Evolutionary conservation across 2,797 vertebrate species (phyloP), one percentile per base, ranked within the genome.

Genomic region (Carduelis carduelis): DNA sequence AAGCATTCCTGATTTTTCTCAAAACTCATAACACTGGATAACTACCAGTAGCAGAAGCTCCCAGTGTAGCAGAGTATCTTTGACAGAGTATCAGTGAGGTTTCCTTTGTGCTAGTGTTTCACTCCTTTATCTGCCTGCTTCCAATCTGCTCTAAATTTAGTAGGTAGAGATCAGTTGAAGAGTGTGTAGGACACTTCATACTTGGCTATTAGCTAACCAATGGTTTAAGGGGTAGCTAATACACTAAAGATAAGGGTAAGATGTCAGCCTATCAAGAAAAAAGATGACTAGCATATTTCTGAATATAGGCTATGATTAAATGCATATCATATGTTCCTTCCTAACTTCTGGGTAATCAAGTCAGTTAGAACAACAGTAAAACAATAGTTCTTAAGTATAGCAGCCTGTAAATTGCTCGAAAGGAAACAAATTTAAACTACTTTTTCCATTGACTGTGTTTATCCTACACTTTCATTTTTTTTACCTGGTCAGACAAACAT

Each of bases 101-200:
- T 75, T 96, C 87, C 60, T 52, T 83, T 95, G 49, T 46, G 71
- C 87, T 89, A 89, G 80, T 90, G 61, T 91, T 87, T 90, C 71
- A 34, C 70, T 15, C 14, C 80, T 95, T 96, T 97, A 96, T 97
- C 98, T 97, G 96, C 97, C 97, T 98, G 94, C 83, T 80, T 90
- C 90, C 91, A 97, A 49, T 69, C 77, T 59, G 56, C 75, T 97
- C 99, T 98, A 98, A 98, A 98, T 96, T 98, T 99, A 99, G 98
- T 83, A 66, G 66, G 41, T n/a, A 92, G 97, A 85, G 89, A 97
- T 98, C 98, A 98, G 93, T 85, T 97, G 78, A 80, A 81, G 97
- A 97, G 98, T 98, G 98, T 98, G 98, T 96, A 95, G 97, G 85
- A 96, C 90, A 89, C 96, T 95, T 97, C 92, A 77, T 94, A 72